Evolutionary conservation across 2,888 invertebrate genomes (phyloP).

Genomic region (Drosophila leonis): DNA sequence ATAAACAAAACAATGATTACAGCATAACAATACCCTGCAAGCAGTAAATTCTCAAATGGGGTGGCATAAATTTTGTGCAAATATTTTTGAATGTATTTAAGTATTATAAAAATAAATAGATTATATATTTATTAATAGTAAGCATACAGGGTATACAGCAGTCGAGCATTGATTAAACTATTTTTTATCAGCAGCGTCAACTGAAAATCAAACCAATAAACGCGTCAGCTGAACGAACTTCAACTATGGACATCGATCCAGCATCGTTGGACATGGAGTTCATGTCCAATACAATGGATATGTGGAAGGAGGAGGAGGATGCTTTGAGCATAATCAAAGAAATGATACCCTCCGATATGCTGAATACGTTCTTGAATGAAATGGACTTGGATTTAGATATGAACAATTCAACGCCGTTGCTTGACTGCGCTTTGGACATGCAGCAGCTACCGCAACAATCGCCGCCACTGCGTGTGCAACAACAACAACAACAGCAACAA

Average conservation of each 20-base stretch:
- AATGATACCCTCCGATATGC: slow-evolving; percentile 83
- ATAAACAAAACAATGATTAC: slow-evolving; percentile 67
- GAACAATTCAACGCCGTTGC: slow-evolving; percentile 50
- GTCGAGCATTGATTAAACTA: slow-evolving; percentile 8
- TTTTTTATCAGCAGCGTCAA: slow-evolving; percentile 35
- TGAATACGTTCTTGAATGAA: slow-evolving; percentile 82
- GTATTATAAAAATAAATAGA: not conserved
- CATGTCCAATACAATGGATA: slow-evolving; percentile 73
- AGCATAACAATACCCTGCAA: slow-evolving; percentile 35
- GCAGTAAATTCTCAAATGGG: not conserved
- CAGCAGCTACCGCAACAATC: slow-evolving; percentile 32
- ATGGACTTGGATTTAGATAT: slow-evolving; percentile 79
- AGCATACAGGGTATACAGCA: not conserved
- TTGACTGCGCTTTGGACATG: slow-evolving; percentile 64
- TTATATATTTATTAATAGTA: not conserved
- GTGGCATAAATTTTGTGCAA: not conserved
- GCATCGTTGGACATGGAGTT: slow-evolving; percentile 78
- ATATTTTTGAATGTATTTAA: not conserved
- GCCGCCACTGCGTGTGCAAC: slow-evolving; percentile 22
- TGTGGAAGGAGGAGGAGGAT: slow-evolving; percentile 84
- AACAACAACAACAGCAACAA: slow-evolving; percentile 19
- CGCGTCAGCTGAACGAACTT: slow-evolving; percentile 24
- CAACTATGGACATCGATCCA: slow-evolving; percentile 69
- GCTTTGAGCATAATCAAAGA: slow-evolving; percentile 84
- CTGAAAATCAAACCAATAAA: slow-evolving; percentile 9